Base-by-base conservation (phyloP, 2,888 invertebrate genomes). In the Patella ulyssiponensis region DNA sequence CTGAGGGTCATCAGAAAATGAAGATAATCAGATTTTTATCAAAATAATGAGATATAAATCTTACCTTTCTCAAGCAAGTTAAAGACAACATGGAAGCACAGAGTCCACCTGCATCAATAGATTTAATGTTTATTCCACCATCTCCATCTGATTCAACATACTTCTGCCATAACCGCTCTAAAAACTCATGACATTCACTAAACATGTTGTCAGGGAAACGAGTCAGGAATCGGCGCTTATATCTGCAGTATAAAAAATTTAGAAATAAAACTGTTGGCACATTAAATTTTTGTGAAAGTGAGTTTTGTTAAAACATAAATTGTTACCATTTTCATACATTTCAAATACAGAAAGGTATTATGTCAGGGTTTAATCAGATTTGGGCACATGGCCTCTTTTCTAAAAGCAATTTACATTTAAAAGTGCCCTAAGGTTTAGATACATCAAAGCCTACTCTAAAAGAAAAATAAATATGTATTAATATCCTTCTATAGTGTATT, bases 191-290 rank as follows among this genome's bases (percentile, higher is more conserved):
- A 77, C 83, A 82, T 71, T 86, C 84, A 14, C 78, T 79, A 81
- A 86, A 86, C 78, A 87, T 75, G 7, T 78, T 77, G 69, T 81
- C 80, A 12, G 86, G 83, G 71, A 81, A 84, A 7, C 85, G 78
- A 54, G 85, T 83, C 58, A 83, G 81, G 80, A 84, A 86, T 71
- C 81, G 78, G 75, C 81, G 85, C 76, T 79, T 75, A 78, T 86
- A 87, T 72, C 86, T 80, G 58, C 44, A 44, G 7, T 44, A 9
- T 9, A 44, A 44, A 7, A 44, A 7, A 44, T 7, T 44, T 44
- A 44, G 7, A 44, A 44, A 44, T 9, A 44, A 44, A 44, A 4
- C 7, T 4, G 4, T 33, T 0, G 4, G 5, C 0, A 1, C 7
- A 44, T 44, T 7, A 44, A 7, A 9, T 44, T 44, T 44, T 9